Evolutionary conservation across 2,113 vertebrate genomes (phyloP), one percentile per base, ranked within the genome.

Genomic region (Heloderma charlesbogerti): DNA sequence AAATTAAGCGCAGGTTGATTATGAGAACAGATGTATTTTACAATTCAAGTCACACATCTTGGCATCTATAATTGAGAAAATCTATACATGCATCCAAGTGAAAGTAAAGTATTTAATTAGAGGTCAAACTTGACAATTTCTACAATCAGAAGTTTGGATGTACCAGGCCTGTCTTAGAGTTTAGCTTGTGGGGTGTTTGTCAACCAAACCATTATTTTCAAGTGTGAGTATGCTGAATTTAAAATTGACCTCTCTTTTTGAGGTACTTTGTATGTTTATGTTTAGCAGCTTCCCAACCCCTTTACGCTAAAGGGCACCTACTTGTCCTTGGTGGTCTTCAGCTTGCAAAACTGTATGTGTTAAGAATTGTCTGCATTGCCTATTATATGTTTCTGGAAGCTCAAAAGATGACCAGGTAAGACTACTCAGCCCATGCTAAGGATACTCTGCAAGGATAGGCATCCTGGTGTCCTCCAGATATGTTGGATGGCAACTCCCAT

Each of bases 51-150:
- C 45, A 57, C 0, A 0, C 29, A 92, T 88, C 40, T 25, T 43
- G 88, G 54, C 66, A 85, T 72, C n/a, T 88, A 88, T 78, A 78
- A 40, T 77, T 89, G 34, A 86, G 67, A 87, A 92, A 94, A 88
- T 2, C 86, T 27, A 9, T 57, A 9, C 80, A 77, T 18, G 3
- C 54, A 84, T 77, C 60, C 80, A 87, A 83, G 45, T 40, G n/a
- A 74, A 86, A 94, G 69, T 43, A 40, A 86, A 5, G 69, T 20
- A 80, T 1, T 71, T 84, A 85, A 89, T 67, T 3, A 80, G 77
- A 89, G 54, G 37, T 15, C 37, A 74, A 20, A 34, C 85, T 43
- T 87, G 54, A 91, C 86, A 92, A 48, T 18, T 45, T 87, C 27
- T 31, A 2, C 9, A 31, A 48, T n/a, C 16, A 3, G 57, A 63